phyloP scores from a whole-genome alignment of 2,797 vertebrate species.

The Triplophysa yarkandensis region DNA sequence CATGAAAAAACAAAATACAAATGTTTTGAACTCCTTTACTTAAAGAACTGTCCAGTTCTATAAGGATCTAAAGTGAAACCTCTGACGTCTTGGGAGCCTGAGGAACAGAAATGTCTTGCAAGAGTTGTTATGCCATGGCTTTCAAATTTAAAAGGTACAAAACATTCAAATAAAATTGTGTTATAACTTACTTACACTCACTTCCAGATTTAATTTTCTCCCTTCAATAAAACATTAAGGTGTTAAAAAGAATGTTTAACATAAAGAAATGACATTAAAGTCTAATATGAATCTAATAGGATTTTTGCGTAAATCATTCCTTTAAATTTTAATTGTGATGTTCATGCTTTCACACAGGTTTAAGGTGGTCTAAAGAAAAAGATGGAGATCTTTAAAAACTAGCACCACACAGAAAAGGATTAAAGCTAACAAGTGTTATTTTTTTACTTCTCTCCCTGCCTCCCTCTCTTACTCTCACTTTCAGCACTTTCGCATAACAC shows the following conservation, averaged over 20 bases:
- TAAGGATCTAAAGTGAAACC: conserved; percentile 3
- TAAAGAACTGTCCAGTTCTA: background rate
- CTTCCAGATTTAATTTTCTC: background rate
- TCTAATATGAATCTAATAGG: background rate
- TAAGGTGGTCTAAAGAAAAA: background rate
- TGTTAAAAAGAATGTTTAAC: background rate
- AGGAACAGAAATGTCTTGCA: background rate
- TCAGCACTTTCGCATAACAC: background rate
- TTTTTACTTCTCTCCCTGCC: background rate
- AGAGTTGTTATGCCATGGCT: too few species aligned
- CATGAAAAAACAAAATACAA: background rate
- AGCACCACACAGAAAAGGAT: background rate
- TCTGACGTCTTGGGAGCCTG: background rate
- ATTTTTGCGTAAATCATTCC: background rate
- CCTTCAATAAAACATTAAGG: background rate
- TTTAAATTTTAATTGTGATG: conserved; percentile 14
- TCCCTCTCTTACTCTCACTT: background rate
- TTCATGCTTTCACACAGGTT: background rate
- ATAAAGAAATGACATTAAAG: background rate
- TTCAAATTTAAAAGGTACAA: background rate
- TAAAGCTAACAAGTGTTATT: background rate
- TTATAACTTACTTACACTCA: background rate
- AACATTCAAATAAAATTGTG: background rate
- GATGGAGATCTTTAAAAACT: background rate
- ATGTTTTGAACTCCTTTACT: conserved; percentile 4